Conservation (phyloP, 64 coral and sea anemone species). For the Stichodactyla mertensii region DNA sequence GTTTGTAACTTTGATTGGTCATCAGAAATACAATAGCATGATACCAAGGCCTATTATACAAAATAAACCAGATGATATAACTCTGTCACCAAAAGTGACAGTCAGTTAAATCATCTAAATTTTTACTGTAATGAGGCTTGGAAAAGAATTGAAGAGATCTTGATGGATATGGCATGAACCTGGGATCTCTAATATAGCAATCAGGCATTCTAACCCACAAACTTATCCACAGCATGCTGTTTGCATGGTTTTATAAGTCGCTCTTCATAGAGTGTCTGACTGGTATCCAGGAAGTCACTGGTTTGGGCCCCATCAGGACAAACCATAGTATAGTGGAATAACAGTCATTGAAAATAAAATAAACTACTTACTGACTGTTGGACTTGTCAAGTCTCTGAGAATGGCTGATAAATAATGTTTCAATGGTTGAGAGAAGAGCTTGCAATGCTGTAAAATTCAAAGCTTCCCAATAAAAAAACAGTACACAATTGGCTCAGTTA, state of each 20-base stretch:
- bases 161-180: too few relatives aligned
- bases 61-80: neutral
- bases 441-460: slow-evolving; percentile 12
- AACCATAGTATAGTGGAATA: too few relatives aligned
- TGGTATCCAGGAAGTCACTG: too few relatives aligned
- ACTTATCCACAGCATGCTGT: too few relatives aligned
- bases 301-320: too few relatives aligned
- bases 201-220: too few relatives aligned
- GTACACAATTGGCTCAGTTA: too few relatives aligned
- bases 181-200: too few relatives aligned
- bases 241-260: too few relatives aligned
- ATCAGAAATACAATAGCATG: slow-evolving; percentile 65
- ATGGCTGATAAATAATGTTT: slow-evolving; percentile 33
- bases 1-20: slow-evolving; percentile 46
- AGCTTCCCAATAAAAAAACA: neutral
- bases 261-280: too few relatives aligned
- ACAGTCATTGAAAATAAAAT: neutral
- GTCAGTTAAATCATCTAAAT: neutral
- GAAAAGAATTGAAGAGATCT: too few relatives aligned
- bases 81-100: neutral
- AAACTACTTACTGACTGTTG: slow-evolving; percentile 37
- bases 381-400: slow-evolving; percentile 38
- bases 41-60: slow-evolving; percentile 60
- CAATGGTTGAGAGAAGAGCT: slow-evolving; percentile 19
- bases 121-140: too few relatives aligned